A percentile compares a stretch with the other conserved stretches of the same genome.
Conservation (phyloP, 2,888 invertebrate species). For the Podabrus alpinus region DNA sequence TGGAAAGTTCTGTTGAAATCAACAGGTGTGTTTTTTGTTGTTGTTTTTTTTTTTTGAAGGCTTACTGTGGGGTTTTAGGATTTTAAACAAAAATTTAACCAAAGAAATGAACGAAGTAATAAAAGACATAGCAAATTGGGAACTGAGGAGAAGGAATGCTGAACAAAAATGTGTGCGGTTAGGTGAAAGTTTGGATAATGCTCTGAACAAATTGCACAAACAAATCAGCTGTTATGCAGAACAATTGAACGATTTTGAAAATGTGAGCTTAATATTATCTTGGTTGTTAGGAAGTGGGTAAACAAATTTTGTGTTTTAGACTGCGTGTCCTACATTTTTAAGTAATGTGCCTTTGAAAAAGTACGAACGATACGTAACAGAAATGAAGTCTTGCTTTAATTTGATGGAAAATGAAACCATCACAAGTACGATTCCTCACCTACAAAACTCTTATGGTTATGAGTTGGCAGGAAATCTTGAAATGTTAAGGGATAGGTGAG, state of each 20-base stretch:
- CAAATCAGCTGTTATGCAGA: constrained; percentile 38
- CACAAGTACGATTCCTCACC: not conserved
- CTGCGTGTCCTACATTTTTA: not conserved
- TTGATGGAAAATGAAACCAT: not conserved
- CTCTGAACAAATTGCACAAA: constrained; percentile 37
- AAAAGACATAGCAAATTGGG: constrained; percentile 35
- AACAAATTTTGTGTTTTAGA: not conserved
- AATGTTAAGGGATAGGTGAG: constrained; percentile 10
- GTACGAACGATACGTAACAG: constrained; percentile 2
- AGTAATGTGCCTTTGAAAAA: not conserved
- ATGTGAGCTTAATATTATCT: constrained; percentile 19
- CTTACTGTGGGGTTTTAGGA: constrained; percentile 25
- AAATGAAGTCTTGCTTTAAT: constrained; percentile 9
- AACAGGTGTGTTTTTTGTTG: not conserved
- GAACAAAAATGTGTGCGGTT: constrained; percentile 37
- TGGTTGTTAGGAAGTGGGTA: not conserved
- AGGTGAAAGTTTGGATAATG: constrained; percentile 38
- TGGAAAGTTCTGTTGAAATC: constrained; percentile 9
- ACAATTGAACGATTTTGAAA: constrained; percentile 37
- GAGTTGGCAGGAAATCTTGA: constrained; percentile 5
- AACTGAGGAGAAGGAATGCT: constrained; percentile 32
- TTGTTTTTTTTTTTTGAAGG: not conserved
- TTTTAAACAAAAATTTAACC: constrained; percentile 32
- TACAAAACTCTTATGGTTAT: not conserved
- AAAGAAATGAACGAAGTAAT: constrained; percentile 31